Percentiles rank a stretch among this genome's conserved stretches.
phyloP scores from a whole-genome alignment of 2,113 vertebrate genomes.

The Xyrauchen texanus region DNA sequence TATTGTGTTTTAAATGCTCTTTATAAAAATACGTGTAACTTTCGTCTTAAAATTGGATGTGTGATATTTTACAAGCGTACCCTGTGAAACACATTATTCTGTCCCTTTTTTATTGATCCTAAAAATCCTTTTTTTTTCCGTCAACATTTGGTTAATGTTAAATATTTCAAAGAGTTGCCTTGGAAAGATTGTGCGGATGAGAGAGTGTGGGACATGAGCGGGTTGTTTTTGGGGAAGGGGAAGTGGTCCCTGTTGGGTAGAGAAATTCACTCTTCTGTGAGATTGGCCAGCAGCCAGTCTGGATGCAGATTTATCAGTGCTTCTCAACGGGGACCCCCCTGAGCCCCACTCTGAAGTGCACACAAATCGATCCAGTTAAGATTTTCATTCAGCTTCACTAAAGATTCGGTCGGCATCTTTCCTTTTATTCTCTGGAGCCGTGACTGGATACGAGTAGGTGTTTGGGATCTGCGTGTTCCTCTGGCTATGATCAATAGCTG shows the following conservation, averaged over 20 bases:
- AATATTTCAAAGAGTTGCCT: conserved; percentile 4
- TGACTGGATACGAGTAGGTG: conserved; percentile 27
- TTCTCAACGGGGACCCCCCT: conserved; percentile 4
- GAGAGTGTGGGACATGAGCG: neutral
- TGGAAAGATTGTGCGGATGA: neutral
- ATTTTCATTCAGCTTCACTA: conserved; percentile 44
- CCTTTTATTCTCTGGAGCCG: conserved; percentile 26
- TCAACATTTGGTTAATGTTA: neutral
- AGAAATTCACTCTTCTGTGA: conserved; percentile 39
- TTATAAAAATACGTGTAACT: neutral
- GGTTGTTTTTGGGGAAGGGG: conserved; percentile 23
- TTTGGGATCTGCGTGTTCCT: conserved; percentile 30
- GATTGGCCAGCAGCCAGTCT: conserved; percentile 34
- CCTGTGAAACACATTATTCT: neutral
- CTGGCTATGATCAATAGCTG: conserved; percentile 51
- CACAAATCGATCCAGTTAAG: conserved; percentile 47
- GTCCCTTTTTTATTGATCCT: neutral
- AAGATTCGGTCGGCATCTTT: conserved; percentile 30
- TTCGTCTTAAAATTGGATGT: neutral
- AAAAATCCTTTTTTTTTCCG: neutral
- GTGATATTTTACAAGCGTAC: neutral
- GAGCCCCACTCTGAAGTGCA: conserved; percentile 36
- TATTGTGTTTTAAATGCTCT: conserved; percentile 13
- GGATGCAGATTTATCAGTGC: conserved; percentile 40
- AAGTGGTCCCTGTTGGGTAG: conserved; percentile 26